A percentile compares a stretch with the other conserved stretches of the same genome.
Conservation (phyloP, 1,140 invertebrate genomes). For the Scaptomyza graminum region DNA sequence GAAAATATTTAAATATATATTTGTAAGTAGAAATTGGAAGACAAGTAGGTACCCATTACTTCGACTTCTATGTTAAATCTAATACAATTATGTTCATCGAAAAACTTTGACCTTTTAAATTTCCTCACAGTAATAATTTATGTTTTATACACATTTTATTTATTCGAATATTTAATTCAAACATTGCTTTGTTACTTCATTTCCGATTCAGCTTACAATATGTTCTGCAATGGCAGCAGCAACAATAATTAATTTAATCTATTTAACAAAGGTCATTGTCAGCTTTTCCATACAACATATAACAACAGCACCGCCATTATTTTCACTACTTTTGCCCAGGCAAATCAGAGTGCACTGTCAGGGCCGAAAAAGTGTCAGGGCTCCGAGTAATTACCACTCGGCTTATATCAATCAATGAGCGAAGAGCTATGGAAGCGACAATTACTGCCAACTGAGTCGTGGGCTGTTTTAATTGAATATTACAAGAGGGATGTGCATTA, state of each 20-base stretch:
- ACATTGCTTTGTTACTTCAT: slow-evolving; percentile 9
- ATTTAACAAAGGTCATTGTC: slow-evolving; percentile 67
- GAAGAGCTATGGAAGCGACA: slow-evolving; percentile 21
- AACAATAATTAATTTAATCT: slow-evolving; percentile 66
- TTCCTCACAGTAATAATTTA: too few relatives aligned
- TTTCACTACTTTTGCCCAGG: slow-evolving; percentile 40
- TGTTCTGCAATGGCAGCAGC: slow-evolving; percentile 31
- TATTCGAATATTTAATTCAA: not conserved
- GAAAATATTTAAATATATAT: too few relatives aligned
- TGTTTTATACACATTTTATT: not conserved
- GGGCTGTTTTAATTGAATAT: slow-evolving; percentile 80
- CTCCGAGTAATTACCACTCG: slow-evolving; percentile 73
- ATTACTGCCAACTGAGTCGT: slow-evolving; percentile 39
- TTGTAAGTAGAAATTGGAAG: too few relatives aligned
- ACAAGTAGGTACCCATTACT: too few relatives aligned
- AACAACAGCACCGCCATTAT: slow-evolving; percentile 57
- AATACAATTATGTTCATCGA: too few relatives aligned
- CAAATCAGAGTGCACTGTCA: slow-evolving; percentile 35
- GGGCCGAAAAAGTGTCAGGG: slow-evolving; percentile 43
- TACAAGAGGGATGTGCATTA: slow-evolving; percentile 82
- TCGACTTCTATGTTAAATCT: too few relatives aligned
- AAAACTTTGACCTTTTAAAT: too few relatives aligned
- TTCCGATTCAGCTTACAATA: not conserved
- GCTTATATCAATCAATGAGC: slow-evolving; percentile 66
- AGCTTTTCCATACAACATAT: slow-evolving; percentile 37